Conservation (phyloP, 2,888 invertebrate species). For the Synergus gifuensis region DNA sequence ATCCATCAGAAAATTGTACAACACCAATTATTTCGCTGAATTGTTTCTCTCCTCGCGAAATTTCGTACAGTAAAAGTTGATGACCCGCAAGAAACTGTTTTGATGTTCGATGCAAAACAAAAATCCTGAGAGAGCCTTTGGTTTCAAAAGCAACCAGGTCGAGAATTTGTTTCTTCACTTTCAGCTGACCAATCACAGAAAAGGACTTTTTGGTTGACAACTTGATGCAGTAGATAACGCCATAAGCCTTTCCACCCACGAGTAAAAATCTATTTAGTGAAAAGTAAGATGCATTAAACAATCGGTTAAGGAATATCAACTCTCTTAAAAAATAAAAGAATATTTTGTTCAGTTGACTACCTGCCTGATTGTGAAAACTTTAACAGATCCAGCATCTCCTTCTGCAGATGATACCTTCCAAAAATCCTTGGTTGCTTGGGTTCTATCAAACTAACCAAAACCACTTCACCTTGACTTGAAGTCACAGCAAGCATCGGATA, state of each 20-base stretch:
- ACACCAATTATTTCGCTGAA: neutral
- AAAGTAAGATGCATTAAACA: neutral
- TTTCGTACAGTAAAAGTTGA: neutral
- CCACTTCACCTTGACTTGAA: constrained; percentile 65
- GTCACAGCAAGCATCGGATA: constrained; percentile 64
- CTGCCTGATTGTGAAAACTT: constrained; percentile 69
- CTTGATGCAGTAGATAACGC: constrained; percentile 66
- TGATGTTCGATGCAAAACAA: neutral
- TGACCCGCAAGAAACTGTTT: neutral
- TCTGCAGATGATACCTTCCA: constrained; percentile 61
- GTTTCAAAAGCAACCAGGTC: constrained; percentile 10
- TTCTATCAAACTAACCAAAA: constrained; percentile 59
- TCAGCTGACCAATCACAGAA: neutral
- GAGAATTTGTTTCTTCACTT: neutral
- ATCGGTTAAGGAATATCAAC: constrained; percentile 31
- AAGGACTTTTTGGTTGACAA: constrained; percentile 38
- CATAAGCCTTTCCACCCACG: constrained; percentile 61
- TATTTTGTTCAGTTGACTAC: constrained; percentile 46
- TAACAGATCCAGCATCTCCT: constrained; percentile 62
- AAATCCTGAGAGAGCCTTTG: neutral
- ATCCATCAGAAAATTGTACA: neutral
- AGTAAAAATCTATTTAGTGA: constrained; percentile 56
- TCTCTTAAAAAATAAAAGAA: neutral
- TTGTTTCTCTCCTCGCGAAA: neutral
- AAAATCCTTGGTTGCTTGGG: constrained; percentile 61